Evolutionary conservation across 2,888 invertebrate species (phyloP), one percentile per base, ranked within the genome.

Genomic region (Caenorhabditis japonica): DNA sequence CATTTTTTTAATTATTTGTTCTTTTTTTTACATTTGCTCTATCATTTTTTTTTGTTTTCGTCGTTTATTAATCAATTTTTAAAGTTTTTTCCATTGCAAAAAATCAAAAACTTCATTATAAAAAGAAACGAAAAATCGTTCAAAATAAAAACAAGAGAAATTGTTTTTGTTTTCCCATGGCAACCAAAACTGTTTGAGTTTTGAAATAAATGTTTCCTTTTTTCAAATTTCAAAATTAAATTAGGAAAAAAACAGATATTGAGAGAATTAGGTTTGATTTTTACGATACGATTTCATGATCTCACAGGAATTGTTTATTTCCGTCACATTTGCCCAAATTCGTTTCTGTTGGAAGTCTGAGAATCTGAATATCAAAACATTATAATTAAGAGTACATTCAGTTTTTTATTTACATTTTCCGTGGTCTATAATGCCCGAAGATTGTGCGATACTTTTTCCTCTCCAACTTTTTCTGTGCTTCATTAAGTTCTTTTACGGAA

Each of bases 381-480:
- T 33, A n/a, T 13, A 34, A 21, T 15, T 7, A 10, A 19, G n/a
- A n/a, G n/a, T n/a, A n/a, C n/a, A n/a, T n/a, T n/a, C n/a, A n/a
- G n/a, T n/a, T n/a, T n/a, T n/a, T n/a, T n/a, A n/a, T 39, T 56
- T 25, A 79, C 79, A 41, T 66, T 34, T 66, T 41, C 4, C 70
- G 34, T 0, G 81, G 77, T n/a, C 82, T 52, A 41, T 82, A 82
- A 49, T 82, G 82, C 5, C 53, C 81, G 43, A 82, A 82, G 13
- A 82, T 70, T 4, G 58, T 62, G 3, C 69, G 51, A 38, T 47
- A 53, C 33, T 51, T 61, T 23, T 72, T 27, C 13, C 21, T 27
- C 15, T 25, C 39, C 17, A 56, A 38, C 1, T n/a, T 15, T 0
- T 19, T 33, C 7, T 72, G 21, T 7, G 19, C 34, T 1, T 13